A percentile compares a stretch with the other conserved stretches of the same genome.
Evolutionary conservation across 2,113 vertebrate genomes (phyloP).

Genomic region (Emydura subglobosa): DNA sequence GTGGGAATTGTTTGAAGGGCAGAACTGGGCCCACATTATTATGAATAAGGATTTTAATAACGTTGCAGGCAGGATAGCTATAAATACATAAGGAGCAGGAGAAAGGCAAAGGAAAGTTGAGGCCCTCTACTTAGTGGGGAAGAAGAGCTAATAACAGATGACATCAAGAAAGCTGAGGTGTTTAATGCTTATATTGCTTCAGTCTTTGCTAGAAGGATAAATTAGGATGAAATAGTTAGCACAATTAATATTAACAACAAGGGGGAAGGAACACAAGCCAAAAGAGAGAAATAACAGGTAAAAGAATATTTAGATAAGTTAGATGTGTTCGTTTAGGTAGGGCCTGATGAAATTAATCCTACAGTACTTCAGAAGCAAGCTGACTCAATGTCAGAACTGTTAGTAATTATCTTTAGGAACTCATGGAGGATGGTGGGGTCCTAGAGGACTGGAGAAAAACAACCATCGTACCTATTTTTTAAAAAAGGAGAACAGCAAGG

Average conservation of each 20-base stretch:
- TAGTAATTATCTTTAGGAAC: not conserved
- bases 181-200: not conserved
- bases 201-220: not conserved
- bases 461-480: not conserved
- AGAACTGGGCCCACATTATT: not conserved
- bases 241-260: not conserved
- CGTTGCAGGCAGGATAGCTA: not conserved
- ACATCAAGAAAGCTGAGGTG: not conserved
- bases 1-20: not conserved
- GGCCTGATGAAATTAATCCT: not conserved
- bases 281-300: not conserved
- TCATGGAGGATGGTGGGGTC: not conserved
- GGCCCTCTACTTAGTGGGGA: not conserved
- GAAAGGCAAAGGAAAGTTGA: not conserved
- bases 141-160: not conserved
- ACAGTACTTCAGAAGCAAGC: not conserved
- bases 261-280: not conserved
- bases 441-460: not conserved
- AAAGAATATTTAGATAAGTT: not conserved
- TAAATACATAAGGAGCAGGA: not conserved
- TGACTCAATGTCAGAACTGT: not conserved
- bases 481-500: not conserved
- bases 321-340: not conserved
- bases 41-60: not conserved
- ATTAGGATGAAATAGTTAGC: not conserved